These are phyloP conservation scores for Helicoverpa assulta DNA, from an alignment of 2,888 invertebrate species.

Conservation along the genomic window DNA sequence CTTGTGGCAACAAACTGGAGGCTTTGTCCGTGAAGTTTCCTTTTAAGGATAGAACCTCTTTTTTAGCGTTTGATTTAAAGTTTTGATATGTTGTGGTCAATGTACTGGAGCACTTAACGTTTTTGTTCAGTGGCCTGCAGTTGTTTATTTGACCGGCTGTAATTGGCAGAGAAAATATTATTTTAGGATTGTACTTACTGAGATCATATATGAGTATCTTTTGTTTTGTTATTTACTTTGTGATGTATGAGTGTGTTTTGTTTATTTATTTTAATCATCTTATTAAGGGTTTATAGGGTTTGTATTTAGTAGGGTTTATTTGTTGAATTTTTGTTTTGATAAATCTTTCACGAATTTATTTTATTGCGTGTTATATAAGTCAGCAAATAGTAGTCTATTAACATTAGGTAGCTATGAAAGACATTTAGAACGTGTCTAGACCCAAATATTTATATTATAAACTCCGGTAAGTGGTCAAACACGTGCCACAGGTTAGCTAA, in stretches of 20 bases:
- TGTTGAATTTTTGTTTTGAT: not conserved
- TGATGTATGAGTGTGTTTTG: slow-evolving; percentile 12
- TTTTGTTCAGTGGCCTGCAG: slow-evolving; percentile 16
- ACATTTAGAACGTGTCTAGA: slow-evolving; percentile 6
- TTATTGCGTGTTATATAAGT: not conserved
- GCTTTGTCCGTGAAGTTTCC: slow-evolving; percentile 18
- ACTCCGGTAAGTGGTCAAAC: slow-evolving; percentile 7
- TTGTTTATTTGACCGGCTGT: slow-evolving; percentile 20
- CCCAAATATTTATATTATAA: slow-evolving; percentile 34
- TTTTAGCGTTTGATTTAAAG: slow-evolving; percentile 30
- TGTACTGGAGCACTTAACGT: slow-evolving; percentile 39
- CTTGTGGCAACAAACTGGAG: not conserved
- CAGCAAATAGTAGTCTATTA: not conserved
- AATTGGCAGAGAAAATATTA: slow-evolving; percentile 44
- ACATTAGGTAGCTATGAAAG: not conserved
- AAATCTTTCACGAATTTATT: not conserved
- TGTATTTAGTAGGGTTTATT: not conserved
- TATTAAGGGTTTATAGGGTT: too few relatives aligned
- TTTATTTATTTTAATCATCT: not conserved
- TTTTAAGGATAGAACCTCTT: slow-evolving; percentile 27
- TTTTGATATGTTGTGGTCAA: slow-evolving; percentile 45
- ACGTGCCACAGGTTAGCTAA: slow-evolving; percentile 22
- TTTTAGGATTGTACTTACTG: slow-evolving; percentile 38
- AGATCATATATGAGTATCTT: slow-evolving; percentile 16
- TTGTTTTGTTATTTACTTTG: slow-evolving; percentile 4